Percentiles rank a stretch among this genome's conserved stretches.
These are phyloP conservation scores for Ladona fulva DNA, from an alignment of 1,140 invertebrate species.

Conservation along the genomic window DNA sequence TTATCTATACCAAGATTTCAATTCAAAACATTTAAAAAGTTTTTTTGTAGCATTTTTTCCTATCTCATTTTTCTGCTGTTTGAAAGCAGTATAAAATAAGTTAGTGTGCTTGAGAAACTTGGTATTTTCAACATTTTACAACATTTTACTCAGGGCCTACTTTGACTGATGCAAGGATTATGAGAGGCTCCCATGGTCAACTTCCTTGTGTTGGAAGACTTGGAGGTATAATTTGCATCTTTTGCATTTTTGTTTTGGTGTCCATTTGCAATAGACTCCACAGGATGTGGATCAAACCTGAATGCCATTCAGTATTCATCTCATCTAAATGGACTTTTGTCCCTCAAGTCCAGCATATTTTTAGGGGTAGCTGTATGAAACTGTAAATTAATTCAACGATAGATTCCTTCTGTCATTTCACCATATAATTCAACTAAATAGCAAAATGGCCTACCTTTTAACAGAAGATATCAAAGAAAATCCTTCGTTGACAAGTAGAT, in stretches of 20 bases:
- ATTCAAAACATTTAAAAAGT: background rate
- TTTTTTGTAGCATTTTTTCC: background rate
- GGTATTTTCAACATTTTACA: slow-evolving; percentile 3
- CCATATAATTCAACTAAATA: too few relatives aligned
- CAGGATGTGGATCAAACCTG: background rate
- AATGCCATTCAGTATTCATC: too few relatives aligned
- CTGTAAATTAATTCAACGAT: too few relatives aligned
- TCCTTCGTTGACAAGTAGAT: too few relatives aligned
- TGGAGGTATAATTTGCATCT: background rate
- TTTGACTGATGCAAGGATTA: background rate
- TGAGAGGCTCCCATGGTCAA: background rate
- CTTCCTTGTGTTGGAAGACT: background rate
- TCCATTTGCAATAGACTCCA: background rate
- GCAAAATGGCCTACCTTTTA: too few relatives aligned
- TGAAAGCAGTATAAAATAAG: background rate
- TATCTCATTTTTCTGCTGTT: background rate
- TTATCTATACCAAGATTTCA: background rate
- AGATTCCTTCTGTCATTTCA: too few relatives aligned
- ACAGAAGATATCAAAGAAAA: too few relatives aligned
- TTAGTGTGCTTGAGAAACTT: background rate
- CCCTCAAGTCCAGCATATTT: too few relatives aligned
- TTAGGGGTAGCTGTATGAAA: too few relatives aligned
- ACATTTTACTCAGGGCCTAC: background rate
- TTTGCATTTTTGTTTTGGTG: background rate
- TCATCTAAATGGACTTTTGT: too few relatives aligned